Base-by-base conservation (phyloP, 2,797 vertebrate genomes). In the Hylomyscus alleni region DNA sequence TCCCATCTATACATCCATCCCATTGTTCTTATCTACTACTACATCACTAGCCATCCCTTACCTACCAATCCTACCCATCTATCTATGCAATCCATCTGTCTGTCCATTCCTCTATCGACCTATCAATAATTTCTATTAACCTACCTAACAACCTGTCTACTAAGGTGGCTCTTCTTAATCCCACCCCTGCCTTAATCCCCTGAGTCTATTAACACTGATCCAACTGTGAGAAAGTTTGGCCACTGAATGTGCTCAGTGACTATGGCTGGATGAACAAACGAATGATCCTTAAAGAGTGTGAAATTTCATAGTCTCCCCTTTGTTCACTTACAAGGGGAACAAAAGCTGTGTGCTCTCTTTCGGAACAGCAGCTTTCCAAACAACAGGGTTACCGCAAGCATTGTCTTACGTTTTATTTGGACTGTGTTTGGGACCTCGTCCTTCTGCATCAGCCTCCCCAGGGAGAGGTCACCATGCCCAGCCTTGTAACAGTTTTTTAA, bases 301-400 rank as follows among this genome's bases (percentile, higher is more conserved):
- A 83, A 89, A 83, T 90, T 86, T 72, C 12, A 80, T 83, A 80
- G 40, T 17, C 20, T 65, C 69, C 37, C 14, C 65, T 95, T 92
- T 76, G 31, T 82, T 69, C 58, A 54, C 67, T 76, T 47, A 65
- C 0, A n/a, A 92, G 65, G 52, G 50, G 82, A 47, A 83, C 56
- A 44, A 92, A 90, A 93, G 17, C 50, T 11, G 82, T 6, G 12
- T 24, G 58, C 44, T 94, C 22, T 6, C 62, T 83, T 80, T 83
- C 52, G 56, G 11, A 86, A 67, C 2, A 34, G 19, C 34, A 15
- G 2, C 54, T 75, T 67, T 85, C 56, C 44, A 29, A 85, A 93
- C 31, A n/a, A 24, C 10, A 31, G 47, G 56, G 37, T 80, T 84
- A 60, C 60, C 6, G 8, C 88, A 47, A 93, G 50, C 22, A 52